phyloP scores from a whole-genome alignment of 2,888 invertebrate genomes.

The Agrilus biguttatus region DNA sequence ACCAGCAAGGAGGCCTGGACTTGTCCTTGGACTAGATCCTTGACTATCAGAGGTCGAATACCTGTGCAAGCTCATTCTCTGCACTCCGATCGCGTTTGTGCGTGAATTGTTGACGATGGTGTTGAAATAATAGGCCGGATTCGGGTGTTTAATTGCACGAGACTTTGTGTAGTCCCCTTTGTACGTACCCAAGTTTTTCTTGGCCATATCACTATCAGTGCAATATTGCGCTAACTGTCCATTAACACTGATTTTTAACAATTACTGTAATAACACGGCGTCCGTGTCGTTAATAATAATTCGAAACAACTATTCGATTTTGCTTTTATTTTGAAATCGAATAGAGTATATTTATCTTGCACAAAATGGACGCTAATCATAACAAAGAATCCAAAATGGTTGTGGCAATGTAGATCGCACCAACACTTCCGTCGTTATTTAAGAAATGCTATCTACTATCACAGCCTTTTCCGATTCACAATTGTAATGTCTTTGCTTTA shows the following conservation, averaged over 20 bases:
- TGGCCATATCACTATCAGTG: constrained; percentile 20
- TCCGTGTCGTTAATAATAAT: no score
- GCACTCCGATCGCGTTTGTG: constrained; percentile 7
- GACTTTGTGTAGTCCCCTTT: constrained; percentile 10
- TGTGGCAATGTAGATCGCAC: no score
- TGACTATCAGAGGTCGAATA: constrained; percentile 9
- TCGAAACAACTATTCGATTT: no score
- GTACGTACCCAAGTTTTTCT: constrained; percentile 19
- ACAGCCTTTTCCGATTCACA: not conserved
- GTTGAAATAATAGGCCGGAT: constrained; percentile 12
- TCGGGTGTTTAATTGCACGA: constrained; percentile 10
- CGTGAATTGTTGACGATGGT: constrained; percentile 11
- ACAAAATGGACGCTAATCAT: constrained; percentile 30
- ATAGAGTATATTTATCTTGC: constrained; percentile 23
- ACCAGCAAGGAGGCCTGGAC: constrained; percentile 31
- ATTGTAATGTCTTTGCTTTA: constrained; percentile 6
- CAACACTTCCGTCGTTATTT: no score
- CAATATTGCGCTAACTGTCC: constrained; percentile 1
- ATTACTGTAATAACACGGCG: no score
- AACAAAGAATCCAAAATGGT: constrained; percentile 21
- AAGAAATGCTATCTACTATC: no score
- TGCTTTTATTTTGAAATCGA: constrained; percentile 3
- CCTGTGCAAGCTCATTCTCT: constrained; percentile 14
- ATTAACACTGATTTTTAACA: not conserved
- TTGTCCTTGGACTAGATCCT: constrained; percentile 18